Conservation (phyloP, 2,113 vertebrate species). For the Okapia johnstoni region DNA sequence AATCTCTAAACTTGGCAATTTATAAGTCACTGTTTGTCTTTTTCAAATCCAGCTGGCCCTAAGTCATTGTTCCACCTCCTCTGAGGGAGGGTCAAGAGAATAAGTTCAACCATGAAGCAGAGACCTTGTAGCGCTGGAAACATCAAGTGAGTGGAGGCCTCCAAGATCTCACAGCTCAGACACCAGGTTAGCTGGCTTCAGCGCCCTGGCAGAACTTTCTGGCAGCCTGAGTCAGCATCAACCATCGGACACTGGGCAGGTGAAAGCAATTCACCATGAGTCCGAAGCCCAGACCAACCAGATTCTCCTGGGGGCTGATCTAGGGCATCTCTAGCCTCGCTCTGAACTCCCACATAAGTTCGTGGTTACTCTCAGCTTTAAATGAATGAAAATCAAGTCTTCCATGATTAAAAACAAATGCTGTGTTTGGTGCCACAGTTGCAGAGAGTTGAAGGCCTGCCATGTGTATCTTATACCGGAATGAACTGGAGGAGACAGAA, state of each 20-base stretch:
- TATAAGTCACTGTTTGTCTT: not conserved
- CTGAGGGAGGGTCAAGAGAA: not conserved
- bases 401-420: constrained; percentile 79
- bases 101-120: not conserved
- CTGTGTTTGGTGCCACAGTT: constrained; percentile 58
- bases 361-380: constrained; percentile 56
- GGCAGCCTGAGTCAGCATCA: not conserved
- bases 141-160: not conserved
- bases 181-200: not conserved
- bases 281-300: constrained; percentile 8
- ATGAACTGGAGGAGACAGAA: constrained; percentile 63
- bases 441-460: constrained; percentile 49
- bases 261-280: constrained; percentile 50
- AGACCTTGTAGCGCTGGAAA: not conserved
- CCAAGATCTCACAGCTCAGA: not conserved
- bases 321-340: constrained; percentile 32
- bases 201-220: not conserved
- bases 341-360: constrained; percentile 59
- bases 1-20: not conserved
- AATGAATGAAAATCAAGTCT: constrained; percentile 66
- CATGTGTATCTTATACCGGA: constrained; percentile 53
- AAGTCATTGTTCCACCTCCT: not conserved
- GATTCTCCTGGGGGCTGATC: not conserved
- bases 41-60: not conserved
- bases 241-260: not conserved